phyloP scores from a whole-genome alignment of 2,888 invertebrate genomes.

The Smittia sp. region DNA sequence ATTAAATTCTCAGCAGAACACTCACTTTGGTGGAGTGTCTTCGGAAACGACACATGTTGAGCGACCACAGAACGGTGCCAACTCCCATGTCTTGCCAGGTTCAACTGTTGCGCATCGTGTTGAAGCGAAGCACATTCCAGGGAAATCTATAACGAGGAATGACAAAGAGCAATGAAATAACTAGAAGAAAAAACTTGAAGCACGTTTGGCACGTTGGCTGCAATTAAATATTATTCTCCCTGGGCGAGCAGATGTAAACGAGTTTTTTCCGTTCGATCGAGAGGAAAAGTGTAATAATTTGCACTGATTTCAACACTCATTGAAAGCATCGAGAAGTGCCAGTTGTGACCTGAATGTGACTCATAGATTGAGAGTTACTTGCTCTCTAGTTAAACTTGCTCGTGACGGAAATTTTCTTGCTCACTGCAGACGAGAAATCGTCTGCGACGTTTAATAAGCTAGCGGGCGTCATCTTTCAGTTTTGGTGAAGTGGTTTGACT shows the following conservation, averaged over 20 bases:
- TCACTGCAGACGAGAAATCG: no score
- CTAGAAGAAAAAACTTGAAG: not conserved
- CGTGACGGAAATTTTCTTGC: not conserved
- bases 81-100: constrained; percentile 80
- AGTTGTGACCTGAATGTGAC: not conserved
- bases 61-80: constrained; percentile 87
- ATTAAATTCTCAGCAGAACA: constrained; percentile 11
- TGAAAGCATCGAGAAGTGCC: not conserved
- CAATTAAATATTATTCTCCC: not conserved
- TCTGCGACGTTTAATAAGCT: no score
- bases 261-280: not conserved
- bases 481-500: not conserved
- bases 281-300: constrained; percentile 2
- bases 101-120: constrained; percentile 85
- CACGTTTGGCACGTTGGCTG: no score
- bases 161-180: not conserved
- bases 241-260: not conserved
- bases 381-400: not conserved
- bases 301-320: not conserved
- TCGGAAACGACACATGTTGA: constrained; percentile 81
- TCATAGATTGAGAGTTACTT: not conserved
- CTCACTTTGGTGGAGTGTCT: constrained; percentile 62
- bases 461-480: no score
- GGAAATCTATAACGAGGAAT: constrained; percentile 64
- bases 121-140: constrained; percentile 87